A percentile compares a stretch with the other conserved stretches of the same genome.
Conservation (phyloP, 1,140 invertebrate species). For the Penaeus japonicus region DNA sequence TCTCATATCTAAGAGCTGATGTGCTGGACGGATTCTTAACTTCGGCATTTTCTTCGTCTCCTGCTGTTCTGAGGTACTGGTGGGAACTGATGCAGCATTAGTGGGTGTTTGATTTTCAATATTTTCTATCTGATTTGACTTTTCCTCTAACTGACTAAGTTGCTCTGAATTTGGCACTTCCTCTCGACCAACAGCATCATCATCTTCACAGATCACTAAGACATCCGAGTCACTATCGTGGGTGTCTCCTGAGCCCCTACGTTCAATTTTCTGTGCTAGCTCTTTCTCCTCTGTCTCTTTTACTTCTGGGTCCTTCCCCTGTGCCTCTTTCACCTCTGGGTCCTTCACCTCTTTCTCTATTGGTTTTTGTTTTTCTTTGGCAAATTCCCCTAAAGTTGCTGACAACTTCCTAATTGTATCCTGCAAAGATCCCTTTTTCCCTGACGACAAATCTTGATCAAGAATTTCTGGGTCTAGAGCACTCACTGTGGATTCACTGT, state of each 20-base stretch:
- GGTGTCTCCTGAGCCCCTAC: background rate
- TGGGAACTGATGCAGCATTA: no score
- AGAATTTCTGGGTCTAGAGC: constrained; percentile 23
- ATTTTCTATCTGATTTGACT: background rate
- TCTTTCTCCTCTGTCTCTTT: background rate
- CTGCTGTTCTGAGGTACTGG: no score
- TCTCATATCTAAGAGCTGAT: constrained; percentile 3
- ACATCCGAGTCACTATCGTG: constrained; percentile 43
- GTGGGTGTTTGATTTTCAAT: background rate
- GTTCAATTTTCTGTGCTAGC: background rate
- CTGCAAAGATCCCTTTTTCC: background rate
- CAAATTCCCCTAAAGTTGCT: constrained; percentile 18
- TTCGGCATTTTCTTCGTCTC: background rate
- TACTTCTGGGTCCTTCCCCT: background rate
- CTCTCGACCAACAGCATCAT: constrained; percentile 1
- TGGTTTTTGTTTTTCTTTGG: background rate
- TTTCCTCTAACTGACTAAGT: background rate
- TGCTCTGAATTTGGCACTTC: background rate
- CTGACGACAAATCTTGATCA: constrained; percentile 18
- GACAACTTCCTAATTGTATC: constrained; percentile 37
- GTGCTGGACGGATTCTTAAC: constrained; percentile 28
- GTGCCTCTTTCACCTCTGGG: no score
- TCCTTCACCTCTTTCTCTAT: no score
- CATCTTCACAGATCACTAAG: constrained; percentile 47
- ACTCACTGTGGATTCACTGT: constrained; percentile 46